Conservation (phyloP, 2,797 vertebrate genomes). For the Adelosebastes latens region DNA sequence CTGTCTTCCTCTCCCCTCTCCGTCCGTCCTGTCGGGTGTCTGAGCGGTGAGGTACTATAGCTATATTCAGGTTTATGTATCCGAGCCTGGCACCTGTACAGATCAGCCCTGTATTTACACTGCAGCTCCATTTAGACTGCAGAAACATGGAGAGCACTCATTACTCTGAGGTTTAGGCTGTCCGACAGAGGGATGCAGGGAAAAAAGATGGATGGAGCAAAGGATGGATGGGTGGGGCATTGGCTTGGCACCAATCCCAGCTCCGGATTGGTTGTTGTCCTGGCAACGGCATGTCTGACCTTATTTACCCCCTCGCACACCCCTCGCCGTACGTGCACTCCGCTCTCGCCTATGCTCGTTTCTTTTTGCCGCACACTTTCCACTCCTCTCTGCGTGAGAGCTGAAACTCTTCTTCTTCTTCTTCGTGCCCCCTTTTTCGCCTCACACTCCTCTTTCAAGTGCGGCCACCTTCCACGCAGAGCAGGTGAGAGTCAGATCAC, state of each 20-base stretch:
- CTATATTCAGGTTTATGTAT: constrained; percentile 54
- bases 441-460: background rate
- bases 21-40: constrained; percentile 21
- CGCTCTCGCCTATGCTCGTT: constrained; percentile 8
- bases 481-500: constrained; percentile 40
- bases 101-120: constrained; percentile 71
- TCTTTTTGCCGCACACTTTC: constrained; percentile 21
- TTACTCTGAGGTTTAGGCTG: constrained; percentile 82
- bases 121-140: constrained; percentile 71
- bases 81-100: constrained; percentile 69
- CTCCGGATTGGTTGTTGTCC: constrained; percentile 76
- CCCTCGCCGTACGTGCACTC: constrained; percentile 23
- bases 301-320: constrained; percentile 71
- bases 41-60: constrained; percentile 30
- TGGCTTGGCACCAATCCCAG: constrained; percentile 70
- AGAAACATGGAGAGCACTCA: constrained; percentile 77
- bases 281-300: constrained; percentile 80
- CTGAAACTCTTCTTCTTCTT: constrained; percentile 13
- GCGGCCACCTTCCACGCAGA: constrained; percentile 6
- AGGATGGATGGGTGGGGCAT: constrained; percentile 67
- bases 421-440: background rate
- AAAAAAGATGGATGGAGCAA: constrained; percentile 48
- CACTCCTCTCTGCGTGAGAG: background rate
- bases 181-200: constrained; percentile 54
- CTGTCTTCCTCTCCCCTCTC: background rate